Conservation (phyloP, 1,140 invertebrate species). For the Eufriesea mexicana region DNA sequence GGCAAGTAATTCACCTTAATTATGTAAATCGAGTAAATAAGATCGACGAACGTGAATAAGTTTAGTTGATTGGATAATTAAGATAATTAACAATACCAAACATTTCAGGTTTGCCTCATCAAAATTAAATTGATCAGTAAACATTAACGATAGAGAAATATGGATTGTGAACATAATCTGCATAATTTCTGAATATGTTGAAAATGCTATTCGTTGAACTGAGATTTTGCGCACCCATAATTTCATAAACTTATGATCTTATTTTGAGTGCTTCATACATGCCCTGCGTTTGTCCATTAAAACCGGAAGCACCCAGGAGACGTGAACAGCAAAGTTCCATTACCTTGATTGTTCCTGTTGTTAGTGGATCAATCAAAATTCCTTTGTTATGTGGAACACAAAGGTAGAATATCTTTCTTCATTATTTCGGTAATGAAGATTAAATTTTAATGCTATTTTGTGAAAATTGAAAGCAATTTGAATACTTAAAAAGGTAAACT, state of each 20-base stretch:
- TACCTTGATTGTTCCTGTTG: neutral
- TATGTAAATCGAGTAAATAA: neutral
- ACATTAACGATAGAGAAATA: no score
- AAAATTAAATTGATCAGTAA: no score
- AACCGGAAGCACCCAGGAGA: neutral
- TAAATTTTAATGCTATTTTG: neutral
- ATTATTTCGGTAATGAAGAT: neutral
- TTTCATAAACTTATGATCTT: neutral
- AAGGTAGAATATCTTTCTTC: neutral
- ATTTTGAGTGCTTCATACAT: neutral
- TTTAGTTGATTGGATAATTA: no score
- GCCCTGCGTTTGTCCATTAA: neutral
- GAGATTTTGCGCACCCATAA: neutral
- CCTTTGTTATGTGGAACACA: neutral
- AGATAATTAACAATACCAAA: no score
- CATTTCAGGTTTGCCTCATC: no score
- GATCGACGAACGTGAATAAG: no score
- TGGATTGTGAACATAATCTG: no score
- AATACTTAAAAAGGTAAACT: neutral
- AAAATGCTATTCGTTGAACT: no score
- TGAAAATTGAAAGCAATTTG: neutral
- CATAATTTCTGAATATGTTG: no score
- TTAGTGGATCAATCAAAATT: conserved; percentile 1
- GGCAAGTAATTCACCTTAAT: neutral
- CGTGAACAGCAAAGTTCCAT: conserved; percentile 8